These are phyloP conservation scores for Microcebus lehilahytsara DNA, from an alignment of 2,113 vertebrate genomes.

Conservation along the genomic window DNA sequence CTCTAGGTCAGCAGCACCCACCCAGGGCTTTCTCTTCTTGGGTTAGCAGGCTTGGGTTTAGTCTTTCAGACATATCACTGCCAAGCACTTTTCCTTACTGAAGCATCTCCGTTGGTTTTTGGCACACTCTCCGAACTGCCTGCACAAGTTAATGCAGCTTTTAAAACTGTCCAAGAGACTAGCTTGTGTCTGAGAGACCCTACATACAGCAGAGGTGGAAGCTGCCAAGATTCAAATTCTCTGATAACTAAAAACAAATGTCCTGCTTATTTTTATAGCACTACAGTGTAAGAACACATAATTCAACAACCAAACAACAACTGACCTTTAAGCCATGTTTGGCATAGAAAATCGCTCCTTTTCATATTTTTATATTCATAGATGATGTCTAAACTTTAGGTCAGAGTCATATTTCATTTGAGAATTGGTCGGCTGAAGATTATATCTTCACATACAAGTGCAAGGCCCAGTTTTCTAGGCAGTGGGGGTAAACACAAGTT, in stretches of 20 bases:
- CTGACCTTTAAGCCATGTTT: conserved; percentile 57
- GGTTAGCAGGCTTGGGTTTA: neutral
- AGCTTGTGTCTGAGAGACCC: conserved; percentile 29
- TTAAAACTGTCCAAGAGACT: conserved; percentile 20
- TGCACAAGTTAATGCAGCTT: conserved; percentile 42
- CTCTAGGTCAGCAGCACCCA: neutral
- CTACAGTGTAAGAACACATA: conserved; percentile 43
- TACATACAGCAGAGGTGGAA: neutral
- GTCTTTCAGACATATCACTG: neutral
- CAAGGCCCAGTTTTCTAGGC: neutral
- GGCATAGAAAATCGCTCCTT: conserved; percentile 42
- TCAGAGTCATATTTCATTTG: conserved; percentile 63
- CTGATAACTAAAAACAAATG: conserved; percentile 73
- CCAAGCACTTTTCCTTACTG: neutral
- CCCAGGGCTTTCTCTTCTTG: neutral
- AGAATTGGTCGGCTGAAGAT: conserved; percentile 21
- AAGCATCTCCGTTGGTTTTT: conserved; percentile 25
- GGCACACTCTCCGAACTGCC: neutral
- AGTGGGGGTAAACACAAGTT: neutral
- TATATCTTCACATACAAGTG: conserved; percentile 7
- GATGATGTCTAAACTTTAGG: conserved; percentile 49
- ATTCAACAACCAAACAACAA: conserved; percentile 33
- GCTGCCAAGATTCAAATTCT: conserved; percentile 66
- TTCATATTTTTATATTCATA: conserved; percentile 57
- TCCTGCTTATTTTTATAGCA: conserved; percentile 44